These are phyloP conservation scores for Lepilemur septentrionalis DNA, from an alignment of 2,797 vertebrate species.

Conservation along the genomic window DNA sequence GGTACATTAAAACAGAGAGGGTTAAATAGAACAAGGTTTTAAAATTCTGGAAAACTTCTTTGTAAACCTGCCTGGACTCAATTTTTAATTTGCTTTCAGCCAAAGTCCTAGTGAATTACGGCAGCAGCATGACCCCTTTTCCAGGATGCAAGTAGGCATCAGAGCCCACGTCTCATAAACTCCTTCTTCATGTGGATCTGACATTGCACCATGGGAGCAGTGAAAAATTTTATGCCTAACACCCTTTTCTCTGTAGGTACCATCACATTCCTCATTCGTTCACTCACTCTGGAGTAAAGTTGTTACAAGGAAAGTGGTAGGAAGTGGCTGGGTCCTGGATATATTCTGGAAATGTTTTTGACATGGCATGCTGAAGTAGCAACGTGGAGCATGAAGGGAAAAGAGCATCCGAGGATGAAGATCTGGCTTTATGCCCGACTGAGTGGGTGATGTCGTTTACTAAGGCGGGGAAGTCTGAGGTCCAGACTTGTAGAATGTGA, in stretches of 20 bases:
- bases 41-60: not conserved
- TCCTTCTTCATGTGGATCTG: not conserved
- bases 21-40: not conserved
- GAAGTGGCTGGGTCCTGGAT: not conserved
- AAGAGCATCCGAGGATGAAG: not conserved
- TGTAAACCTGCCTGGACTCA: not conserved
- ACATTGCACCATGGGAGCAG: not conserved
- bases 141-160: not conserved
- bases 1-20: not conserved
- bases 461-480: not conserved
- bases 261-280: not conserved
- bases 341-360: not conserved
- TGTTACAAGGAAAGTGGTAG: not conserved
- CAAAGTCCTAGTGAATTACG: not conserved
- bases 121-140: not conserved
- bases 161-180: not conserved
- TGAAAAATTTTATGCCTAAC: not conserved
- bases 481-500: not conserved
- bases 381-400: not conserved
- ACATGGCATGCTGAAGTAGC: not conserved
- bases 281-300: not conserved
- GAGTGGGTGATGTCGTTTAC: not conserved
- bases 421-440: not conserved
- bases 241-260: not conserved
- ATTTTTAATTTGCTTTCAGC: constrained; percentile 11